Evolutionary conservation across 2,888 invertebrate genomes (phyloP), one percentile per base, ranked within the genome.

Genomic region (Colletes collaris): DNA sequence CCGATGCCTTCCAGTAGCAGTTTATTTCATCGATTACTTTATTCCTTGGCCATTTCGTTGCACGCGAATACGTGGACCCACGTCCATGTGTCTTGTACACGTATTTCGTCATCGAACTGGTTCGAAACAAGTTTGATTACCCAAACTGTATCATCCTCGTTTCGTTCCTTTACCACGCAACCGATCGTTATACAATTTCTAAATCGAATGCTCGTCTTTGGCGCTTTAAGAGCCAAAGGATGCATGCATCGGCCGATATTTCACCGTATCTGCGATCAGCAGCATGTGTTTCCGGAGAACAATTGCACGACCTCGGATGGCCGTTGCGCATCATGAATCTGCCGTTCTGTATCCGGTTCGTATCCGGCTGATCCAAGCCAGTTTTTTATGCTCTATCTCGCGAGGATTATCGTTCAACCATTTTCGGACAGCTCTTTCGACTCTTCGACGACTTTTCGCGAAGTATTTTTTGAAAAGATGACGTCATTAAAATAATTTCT

Each of bases 21-120:
- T 83, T 86, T 83, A 81, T 82, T 82, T 73, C 65, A 62, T 76
- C 81, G 77, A 86, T 86, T 83, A 87, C 65, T 83, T 46, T 53
- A 72, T 63, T 77, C 80, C 77, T 40, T 64, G 69, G 71, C 79
- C 72, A 81, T 76, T 67, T 76, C 64, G 72, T 58, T 53, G 70
- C 63, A 55, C 66, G 76, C 7, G 13, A 11, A 49, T 49, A 75
- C 78, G 71, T 76, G 56, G 2, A 27, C 27, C 27, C 27, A 2
- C 0, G 27, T 27, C 1, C 27, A 27, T 2, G 27, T 27, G 2
- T 27, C 16, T 27, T 27, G 27, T 27, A 27, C 2, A 27, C 27
- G 53, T 50, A 60, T 78, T 78, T 77, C 69, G 76, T 87, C 77
- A 85, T 70, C 82, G 85, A 81, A 87, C 88, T 83, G 82, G 84